These are phyloP conservation scores for Melanostigma gelatinosum DNA, from an alignment of 2,113 vertebrate species.

Conservation along the genomic window DNA sequence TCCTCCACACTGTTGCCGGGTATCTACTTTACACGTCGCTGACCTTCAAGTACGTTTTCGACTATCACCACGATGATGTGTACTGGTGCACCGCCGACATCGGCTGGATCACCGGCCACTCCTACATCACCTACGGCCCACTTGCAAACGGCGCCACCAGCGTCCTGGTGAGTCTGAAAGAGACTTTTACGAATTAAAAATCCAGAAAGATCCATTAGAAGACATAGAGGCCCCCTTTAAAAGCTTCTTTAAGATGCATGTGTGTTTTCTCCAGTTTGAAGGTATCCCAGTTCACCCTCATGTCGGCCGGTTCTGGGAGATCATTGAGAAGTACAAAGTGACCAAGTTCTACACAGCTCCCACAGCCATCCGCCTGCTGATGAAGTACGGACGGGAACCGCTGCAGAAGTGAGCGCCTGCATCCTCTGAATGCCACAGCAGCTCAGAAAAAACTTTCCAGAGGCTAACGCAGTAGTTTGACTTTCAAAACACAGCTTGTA, in stretches of 20 bases:
- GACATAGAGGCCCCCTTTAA: rapidly evolving
- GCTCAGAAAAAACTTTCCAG: slow-evolving; percentile 1
- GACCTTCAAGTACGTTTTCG: slow-evolving; percentile 85
- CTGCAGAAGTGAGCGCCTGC: slow-evolving; percentile 75
- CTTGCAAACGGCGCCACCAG: slow-evolving; percentile 84
- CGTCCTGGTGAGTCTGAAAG: slow-evolving; percentile 75
- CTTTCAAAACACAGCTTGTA: slow-evolving; percentile 5
- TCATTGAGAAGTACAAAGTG: slow-evolving; percentile 85
- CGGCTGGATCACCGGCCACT: slow-evolving; percentile 88
- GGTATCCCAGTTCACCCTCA: slow-evolving; percentile 83
- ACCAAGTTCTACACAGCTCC: slow-evolving; percentile 86
- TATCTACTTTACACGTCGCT: slow-evolving; percentile 85
- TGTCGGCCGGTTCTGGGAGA: slow-evolving; percentile 82
- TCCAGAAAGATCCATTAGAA: not conserved
- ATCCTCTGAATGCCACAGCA: not conserved
- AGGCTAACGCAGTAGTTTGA: slow-evolving; percentile 11
- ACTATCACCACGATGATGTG: slow-evolving; percentile 81
- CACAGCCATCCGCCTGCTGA: slow-evolving; percentile 84
- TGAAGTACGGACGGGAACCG: slow-evolving; percentile 83
- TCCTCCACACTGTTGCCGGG: slow-evolving; percentile 84
- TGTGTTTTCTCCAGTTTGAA: slow-evolving; percentile 78
- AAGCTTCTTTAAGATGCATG: not conserved
- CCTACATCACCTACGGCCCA: slow-evolving; percentile 85
- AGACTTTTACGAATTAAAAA: not conserved
- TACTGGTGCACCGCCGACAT: slow-evolving; percentile 88